These are phyloP conservation scores for Zoanthus gigantus DNA, from an alignment of 92 coral and sea anemone species.

Conservation along the genomic window DNA sequence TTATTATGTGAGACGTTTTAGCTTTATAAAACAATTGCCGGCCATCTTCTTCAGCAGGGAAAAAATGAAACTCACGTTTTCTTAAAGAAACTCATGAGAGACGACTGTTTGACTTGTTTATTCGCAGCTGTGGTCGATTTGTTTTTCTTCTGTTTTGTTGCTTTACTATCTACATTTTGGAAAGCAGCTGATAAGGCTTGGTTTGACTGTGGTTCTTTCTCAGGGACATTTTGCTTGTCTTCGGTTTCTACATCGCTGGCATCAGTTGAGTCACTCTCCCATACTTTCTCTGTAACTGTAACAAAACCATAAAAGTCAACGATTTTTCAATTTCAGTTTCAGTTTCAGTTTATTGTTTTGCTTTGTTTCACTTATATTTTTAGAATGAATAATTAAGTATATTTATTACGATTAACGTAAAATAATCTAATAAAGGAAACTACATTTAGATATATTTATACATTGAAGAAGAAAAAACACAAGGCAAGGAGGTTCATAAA, in stretches of 20 bases:
- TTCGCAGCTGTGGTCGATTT: constrained; percentile 35
- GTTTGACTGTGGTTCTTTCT: constrained; percentile 7
- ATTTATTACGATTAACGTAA: too few relatives aligned
- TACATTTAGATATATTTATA: too few relatives aligned
- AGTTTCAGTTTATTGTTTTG: too few relatives aligned
- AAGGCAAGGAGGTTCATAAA: too few relatives aligned
- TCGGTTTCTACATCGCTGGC: constrained; percentile 85
- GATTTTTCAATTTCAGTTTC: too few relatives aligned
- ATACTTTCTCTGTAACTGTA: constrained; percentile 94
- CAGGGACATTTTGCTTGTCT: constrained; percentile 8
- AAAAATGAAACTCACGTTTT: constrained; percentile 55
- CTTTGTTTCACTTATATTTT: too few relatives aligned
- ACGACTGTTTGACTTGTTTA: constrained; percentile 80
- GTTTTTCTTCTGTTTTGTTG: constrained; percentile 30
- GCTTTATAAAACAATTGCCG: background rate
- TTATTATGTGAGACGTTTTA: background rate
- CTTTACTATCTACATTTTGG: constrained; percentile 21
- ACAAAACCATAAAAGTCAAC: background rate
- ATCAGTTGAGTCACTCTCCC: constrained; percentile 95
- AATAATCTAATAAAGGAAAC: too few relatives aligned
- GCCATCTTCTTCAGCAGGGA: background rate
- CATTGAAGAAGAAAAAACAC: too few relatives aligned
- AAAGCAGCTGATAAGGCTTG: background rate
- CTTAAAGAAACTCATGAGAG: constrained; percentile 91
- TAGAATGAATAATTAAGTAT: too few relatives aligned